Evolutionary conservation across 2,113 vertebrate species (phyloP), one percentile per base, ranked within the genome.

Genomic region (Antennarius striatus): DNA sequence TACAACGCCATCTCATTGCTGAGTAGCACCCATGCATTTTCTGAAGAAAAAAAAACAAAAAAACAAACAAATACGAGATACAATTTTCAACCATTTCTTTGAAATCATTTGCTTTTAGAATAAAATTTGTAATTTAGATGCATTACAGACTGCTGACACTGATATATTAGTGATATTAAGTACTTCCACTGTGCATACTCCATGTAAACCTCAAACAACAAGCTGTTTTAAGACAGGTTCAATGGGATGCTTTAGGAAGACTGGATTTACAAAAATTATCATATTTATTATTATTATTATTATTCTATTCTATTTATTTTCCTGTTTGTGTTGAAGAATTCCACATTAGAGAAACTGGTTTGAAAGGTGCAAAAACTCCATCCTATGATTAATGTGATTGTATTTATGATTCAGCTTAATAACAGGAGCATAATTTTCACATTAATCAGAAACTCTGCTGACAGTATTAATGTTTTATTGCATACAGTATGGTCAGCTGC

Each of bases 371-470:
- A 70, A 79, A 71, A 55, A 58, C 32, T 73, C 75, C 77, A 54
- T 73, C 79, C 32, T 65, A 58, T 86, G 86, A 89, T 89, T 86
- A 86, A 88, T 90, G 85, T 58, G 63, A 62, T 69, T 73, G 76
- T 76, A 90, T 90, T 85, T 76, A 83, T 84, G 89, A 90, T 89
- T 88, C 80, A 61, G 68, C 74, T 78, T 83, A 88, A 89, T 84
- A 85, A 77, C 64, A 82, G 81, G 77, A 88, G 79, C 80, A 88
- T 86, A 81, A 83, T 83, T 75, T 80, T 87, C 76, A 75, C 84
- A 86, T 91, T 89, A 87, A 89, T 90, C 86, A 90, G 80, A 56
- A 60, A 49, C 62, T 56, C 58, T 71, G 83, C 70, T 73, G 82
- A 83, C 81, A 83, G 81, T 43, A 78, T 71, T 79, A 77, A 80